Evolutionary conservation across 2,113 vertebrate genomes (phyloP).

Genomic region (Crocuta crocuta): DNA sequence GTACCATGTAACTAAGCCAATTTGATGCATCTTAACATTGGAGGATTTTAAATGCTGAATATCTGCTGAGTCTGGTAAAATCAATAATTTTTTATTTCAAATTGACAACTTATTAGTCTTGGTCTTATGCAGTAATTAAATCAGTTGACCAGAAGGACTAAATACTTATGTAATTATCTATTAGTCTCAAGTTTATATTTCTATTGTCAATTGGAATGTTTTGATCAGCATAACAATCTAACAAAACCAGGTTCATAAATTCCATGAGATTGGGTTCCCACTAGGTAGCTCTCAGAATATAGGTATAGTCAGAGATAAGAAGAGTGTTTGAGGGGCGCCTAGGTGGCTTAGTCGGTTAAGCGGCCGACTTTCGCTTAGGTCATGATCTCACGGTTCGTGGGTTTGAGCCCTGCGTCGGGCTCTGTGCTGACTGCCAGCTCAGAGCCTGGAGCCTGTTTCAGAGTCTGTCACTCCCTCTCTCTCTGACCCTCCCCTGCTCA

Average conservation of each 20-base stretch:
- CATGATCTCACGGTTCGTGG: too few relatives aligned
- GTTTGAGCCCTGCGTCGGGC: too few relatives aligned
- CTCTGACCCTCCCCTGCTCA: too few relatives aligned
- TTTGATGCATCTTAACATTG: neutral
- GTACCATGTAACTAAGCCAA: neutral
- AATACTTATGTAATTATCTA: neutral
- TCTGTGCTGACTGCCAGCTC: too few relatives aligned
- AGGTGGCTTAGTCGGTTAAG: too few relatives aligned
- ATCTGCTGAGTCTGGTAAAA: neutral
- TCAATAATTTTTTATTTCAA: neutral
- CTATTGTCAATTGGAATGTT: neutral
- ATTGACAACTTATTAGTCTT: neutral
- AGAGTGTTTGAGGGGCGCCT: neutral
- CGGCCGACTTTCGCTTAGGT: too few relatives aligned
- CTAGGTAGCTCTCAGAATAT: neutral
- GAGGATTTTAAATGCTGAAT: neutral
- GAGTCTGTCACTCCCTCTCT: too few relatives aligned
- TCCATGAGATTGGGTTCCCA: neutral
- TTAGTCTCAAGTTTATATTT: constrained; percentile 15
- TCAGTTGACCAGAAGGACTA: constrained; percentile 29
- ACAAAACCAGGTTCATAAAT: neutral
- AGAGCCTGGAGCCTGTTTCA: too few relatives aligned
- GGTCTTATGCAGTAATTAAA: neutral
- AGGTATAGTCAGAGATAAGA: neutral
- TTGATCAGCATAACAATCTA: neutral